Conservation (phyloP, 2,888 invertebrate genomes). For the Plebejus melissa region DNA sequence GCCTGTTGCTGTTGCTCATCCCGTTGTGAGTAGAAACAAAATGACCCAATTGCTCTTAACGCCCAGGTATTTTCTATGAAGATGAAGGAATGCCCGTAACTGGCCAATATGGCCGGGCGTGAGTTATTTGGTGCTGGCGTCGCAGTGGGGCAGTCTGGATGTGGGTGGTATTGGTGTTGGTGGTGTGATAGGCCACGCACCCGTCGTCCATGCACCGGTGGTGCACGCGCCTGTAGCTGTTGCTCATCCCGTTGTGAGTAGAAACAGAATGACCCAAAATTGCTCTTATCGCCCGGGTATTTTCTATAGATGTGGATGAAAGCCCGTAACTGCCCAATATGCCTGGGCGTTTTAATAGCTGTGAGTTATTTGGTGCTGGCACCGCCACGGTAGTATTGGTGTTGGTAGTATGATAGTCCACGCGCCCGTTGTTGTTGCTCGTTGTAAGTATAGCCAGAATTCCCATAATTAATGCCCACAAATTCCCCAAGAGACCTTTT, state of each 20-base stretch:
- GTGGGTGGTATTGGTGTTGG: slow-evolving; percentile 39
- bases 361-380: slow-evolving; percentile 40
- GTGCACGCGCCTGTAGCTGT: slow-evolving; percentile 42
- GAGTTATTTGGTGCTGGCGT: slow-evolving; percentile 37
- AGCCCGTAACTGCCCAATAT: too few relatives aligned
- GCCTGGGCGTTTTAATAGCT: too few relatives aligned
- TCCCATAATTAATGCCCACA: too few relatives aligned
- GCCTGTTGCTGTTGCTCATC: slow-evolving; percentile 47
- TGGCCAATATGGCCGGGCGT: too few relatives aligned
- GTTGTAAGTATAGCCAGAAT: slow-evolving; percentile 46
- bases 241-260: slow-evolving; percentile 58
- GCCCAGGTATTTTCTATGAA: too few relatives aligned
- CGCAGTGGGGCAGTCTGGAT: slow-evolving; percentile 42
- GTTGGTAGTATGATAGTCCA: slow-evolving; percentile 37
- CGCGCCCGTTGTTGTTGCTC: slow-evolving; percentile 43
- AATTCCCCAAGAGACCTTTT: too few relatives aligned
- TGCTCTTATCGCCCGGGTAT: too few relatives aligned
- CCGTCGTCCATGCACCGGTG: slow-evolving; percentile 42
- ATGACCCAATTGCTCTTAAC: too few relatives aligned
- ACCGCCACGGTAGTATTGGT: slow-evolving; percentile 46
- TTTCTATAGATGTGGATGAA: too few relatives aligned
- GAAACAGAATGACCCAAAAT: neutral
- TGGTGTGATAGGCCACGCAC: slow-evolving; percentile 40
- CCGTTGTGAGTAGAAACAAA: slow-evolving; percentile 49
- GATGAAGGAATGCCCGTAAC: too few relatives aligned